phyloP scores from a whole-genome alignment of 2,797 vertebrate genomes.

The Phoebastria nigripes region DNA sequence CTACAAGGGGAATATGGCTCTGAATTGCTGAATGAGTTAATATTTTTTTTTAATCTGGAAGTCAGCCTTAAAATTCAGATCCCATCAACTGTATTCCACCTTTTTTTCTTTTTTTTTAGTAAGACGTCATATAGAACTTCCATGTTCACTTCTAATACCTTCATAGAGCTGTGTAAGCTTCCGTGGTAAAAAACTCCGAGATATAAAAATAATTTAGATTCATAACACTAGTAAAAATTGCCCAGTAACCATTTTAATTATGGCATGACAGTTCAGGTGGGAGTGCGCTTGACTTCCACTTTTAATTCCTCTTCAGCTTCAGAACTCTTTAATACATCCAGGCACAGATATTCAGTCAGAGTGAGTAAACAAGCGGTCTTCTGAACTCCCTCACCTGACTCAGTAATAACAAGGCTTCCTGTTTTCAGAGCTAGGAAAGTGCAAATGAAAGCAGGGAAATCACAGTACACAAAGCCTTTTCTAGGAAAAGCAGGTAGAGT shows the following conservation, averaged over 20 bases:
- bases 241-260: not conserved
- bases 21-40: not conserved
- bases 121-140: not conserved
- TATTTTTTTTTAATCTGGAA: not conserved
- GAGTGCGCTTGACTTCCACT: not conserved
- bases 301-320: not conserved
- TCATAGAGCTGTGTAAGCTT: not conserved
- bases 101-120: not conserved
- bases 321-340: not conserved
- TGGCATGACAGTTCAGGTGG: not conserved
- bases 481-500: slow-evolving; percentile 27
- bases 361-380: not conserved
- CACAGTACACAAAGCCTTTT: slow-evolving; percentile 23
- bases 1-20: not conserved
- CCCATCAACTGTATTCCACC: not conserved
- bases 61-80: not conserved
- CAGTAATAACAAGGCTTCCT: slow-evolving; percentile 36
- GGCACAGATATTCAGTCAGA: not conserved
- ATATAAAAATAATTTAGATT: not conserved
- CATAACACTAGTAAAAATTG: not conserved
- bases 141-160: not conserved
- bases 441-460: slow-evolving; percentile 7
- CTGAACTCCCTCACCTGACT: not conserved
- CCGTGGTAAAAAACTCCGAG: not conserved
- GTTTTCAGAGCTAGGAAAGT: slow-evolving; percentile 27